A percentile compares a stretch with the other conserved stretches of the same genome.
phyloP scores from a whole-genome alignment of 2,888 invertebrate species.

The Plagodis dolabraria region DNA sequence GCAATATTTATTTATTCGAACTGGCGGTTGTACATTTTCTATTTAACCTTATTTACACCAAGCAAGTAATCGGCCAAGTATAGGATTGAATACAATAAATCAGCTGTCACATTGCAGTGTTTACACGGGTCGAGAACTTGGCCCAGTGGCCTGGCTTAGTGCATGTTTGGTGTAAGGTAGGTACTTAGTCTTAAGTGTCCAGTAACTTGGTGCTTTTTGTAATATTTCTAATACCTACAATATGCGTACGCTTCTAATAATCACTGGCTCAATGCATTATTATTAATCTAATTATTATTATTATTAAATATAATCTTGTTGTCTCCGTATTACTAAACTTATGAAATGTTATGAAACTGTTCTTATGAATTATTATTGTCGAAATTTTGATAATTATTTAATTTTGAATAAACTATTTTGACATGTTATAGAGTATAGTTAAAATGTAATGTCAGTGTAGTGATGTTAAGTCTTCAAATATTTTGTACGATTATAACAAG shows the following conservation, averaged over 20 bases:
- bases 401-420: constrained; percentile 10
- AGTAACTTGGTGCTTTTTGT: constrained; percentile 65
- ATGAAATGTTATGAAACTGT: constrained; percentile 22
- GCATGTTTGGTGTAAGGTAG: constrained; percentile 11
- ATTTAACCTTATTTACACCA: constrained; percentile 11
- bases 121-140: constrained; percentile 1
- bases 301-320: constrained; percentile 25
- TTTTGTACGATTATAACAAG: constrained; percentile 33
- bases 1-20: background rate
- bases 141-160: background rate
- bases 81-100: background rate
- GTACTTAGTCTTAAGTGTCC: constrained; percentile 53
- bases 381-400: constrained; percentile 6
- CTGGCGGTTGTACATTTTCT: constrained; percentile 17
- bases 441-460: constrained; percentile 20
- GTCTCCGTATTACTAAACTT: constrained; percentile 18
- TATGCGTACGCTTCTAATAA: constrained; percentile 64
- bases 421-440: constrained; percentile 16
- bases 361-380: constrained; percentile 26
- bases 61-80: constrained; percentile 13
- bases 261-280: constrained; percentile 71
- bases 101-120: background rate
- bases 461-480: constrained; percentile 25
- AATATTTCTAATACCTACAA: constrained; percentile 48
- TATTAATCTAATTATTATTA: constrained; percentile 47